Evolutionary conservation across 2,113 vertebrate species (phyloP).

Genomic region (Gymnogyps californianus): DNA sequence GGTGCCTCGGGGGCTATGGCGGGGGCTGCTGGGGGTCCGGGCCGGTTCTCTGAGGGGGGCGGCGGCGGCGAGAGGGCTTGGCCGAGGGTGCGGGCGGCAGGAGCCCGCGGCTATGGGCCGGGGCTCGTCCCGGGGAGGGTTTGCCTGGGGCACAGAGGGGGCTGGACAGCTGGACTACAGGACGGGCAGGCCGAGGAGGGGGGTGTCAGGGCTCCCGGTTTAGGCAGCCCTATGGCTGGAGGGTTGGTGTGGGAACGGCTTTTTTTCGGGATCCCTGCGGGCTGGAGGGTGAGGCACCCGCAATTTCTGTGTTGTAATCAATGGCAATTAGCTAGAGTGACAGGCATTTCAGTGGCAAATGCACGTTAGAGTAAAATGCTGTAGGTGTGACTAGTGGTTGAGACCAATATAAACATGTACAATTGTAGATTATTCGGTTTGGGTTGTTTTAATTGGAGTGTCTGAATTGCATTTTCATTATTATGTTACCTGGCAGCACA

Average conservation of each 20-base stretch:
- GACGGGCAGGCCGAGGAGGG: neutral
- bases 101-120: neutral
- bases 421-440: accelerated
- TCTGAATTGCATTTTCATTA: neutral
- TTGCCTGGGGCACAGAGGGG: neutral
- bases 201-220: neutral
- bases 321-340: neutral
- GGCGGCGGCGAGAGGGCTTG: neutral
- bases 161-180: neutral
- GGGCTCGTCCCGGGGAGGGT: neutral
- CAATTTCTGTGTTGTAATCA: neutral
- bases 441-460: neutral
- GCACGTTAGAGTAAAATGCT: neutral
- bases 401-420: neutral
- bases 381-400: neutral
- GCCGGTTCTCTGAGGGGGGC: neutral
- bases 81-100: too few species aligned
- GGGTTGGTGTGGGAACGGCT: neutral
- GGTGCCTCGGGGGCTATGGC: too few species aligned
- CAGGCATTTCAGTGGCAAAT: neutral
- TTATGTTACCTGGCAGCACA: neutral
- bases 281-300: neutral
- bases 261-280: accelerated
- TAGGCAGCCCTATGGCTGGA: neutral
- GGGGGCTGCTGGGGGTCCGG: too few species aligned